Evolutionary conservation across 1,140 invertebrate species (phyloP), one percentile per base, ranked within the genome.

Genomic region (Calliopsis andreniformis): DNA sequence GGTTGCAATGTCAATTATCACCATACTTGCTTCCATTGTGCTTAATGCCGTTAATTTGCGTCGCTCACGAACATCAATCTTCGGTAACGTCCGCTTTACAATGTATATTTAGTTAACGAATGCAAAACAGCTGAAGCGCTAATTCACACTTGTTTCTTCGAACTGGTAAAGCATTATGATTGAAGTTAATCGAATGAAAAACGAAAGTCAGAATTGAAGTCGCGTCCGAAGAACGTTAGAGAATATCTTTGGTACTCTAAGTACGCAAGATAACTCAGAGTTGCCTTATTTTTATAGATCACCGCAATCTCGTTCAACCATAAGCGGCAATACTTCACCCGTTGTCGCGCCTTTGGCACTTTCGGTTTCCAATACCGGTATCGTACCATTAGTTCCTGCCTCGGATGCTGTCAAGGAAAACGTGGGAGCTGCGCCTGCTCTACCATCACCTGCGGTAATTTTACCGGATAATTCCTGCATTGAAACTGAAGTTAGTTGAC

Each of bases 341-440:
- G 85, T 88, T 30, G 83, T 85, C 4, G 87, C 85, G 12, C 88
- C 89, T 3, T 76, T 87, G 30, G 77, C 87, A 30, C 78, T 89
- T 43, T 86, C 90, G 20, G 73, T 86, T 32, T 82, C 83, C 25
- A 87, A 81, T 64, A 82, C 88, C 3, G 78, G 83, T 56, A 76
- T 87, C 16, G 73, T 87, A 53, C 78, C 81, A 7, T 64, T 84
- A 64, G 84, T 85, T 32, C 51, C 84, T 2, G 76, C 79, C 25
- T 78, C 88, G 5, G 90, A 91, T 28, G 67, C 82, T 6, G 85
- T 87, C 16, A 90, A 91, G 78, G 90, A 92, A 43, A 86, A 89
- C 45, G 82, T 85, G 6, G 84, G 83, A 67, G 56, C 56, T 8
- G 81, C 87, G 2, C 84, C 85, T 1, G 80, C 89, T 32, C 73